Percentiles rank a stretch among this genome's conserved stretches.
Conservation (phyloP, 1,140 invertebrate genomes). For the Chymomyza costata region DNA sequence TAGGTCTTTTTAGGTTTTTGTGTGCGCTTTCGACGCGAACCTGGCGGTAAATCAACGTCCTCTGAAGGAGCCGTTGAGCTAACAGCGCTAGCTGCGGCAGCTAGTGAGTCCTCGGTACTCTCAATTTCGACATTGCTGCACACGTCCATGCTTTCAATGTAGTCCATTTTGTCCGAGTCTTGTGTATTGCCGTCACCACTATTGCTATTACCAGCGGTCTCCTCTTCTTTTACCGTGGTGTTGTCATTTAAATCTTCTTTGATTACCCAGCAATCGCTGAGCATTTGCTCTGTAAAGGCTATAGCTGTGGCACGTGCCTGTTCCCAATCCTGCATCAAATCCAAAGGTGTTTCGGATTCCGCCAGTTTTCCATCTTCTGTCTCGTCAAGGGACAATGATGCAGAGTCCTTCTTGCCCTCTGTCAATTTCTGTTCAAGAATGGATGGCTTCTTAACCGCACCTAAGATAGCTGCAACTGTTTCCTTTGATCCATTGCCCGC, state of each 20-base stretch:
- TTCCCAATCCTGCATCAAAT: conserved; percentile 67
- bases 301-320: conserved; percentile 53
- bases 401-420: conserved; percentile 64
- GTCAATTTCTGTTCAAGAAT: conserved; percentile 77
- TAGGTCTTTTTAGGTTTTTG: conserved; percentile 57
- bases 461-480: conserved; percentile 72
- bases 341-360: conserved; percentile 60
- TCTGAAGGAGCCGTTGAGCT: conserved; percentile 36
- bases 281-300: conserved; percentile 36
- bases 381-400: conserved; percentile 52
- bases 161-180: conserved; percentile 66
- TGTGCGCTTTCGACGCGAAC: conserved; percentile 34
- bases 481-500: conserved; percentile 73
- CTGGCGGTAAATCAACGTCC: conserved; percentile 33
- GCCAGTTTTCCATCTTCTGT: conserved; percentile 50
- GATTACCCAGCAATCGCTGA: conserved; percentile 36
- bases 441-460: conserved; percentile 75
- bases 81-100: conserved; percentile 25
- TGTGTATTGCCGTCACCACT: conserved; percentile 43
- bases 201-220: conserved; percentile 16
- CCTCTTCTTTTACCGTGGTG: conserved; percentile 34
- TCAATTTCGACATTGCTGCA: conserved; percentile 72
- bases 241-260: conserved; percentile 3
- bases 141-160: conserved; percentile 67
- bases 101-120: conserved; percentile 62